Evolutionary conservation across 2,113 vertebrate genomes (phyloP).

Genomic region (Mesocricetus auratus): DNA sequence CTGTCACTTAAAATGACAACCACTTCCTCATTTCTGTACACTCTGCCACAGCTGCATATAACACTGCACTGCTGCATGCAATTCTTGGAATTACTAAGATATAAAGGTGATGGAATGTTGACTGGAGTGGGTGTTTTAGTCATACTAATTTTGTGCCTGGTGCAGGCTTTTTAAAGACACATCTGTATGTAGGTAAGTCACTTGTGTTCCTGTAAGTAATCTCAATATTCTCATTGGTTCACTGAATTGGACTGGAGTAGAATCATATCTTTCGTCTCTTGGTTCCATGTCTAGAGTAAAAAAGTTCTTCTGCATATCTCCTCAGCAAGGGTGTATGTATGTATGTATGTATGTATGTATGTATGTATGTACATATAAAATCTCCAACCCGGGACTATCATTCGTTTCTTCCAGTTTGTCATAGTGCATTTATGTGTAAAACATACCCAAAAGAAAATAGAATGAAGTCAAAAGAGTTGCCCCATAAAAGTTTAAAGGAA

Average conservation of each 20-base stretch:
- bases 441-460: background rate
- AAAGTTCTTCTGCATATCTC: background rate
- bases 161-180: background rate
- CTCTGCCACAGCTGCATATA: background rate
- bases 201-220: background rate
- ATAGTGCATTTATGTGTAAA: background rate
- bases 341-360: background rate
- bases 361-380: background rate
- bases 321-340: no score
- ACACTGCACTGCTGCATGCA: background rate
- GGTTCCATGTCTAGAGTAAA: background rate
- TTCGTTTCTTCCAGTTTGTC: background rate
- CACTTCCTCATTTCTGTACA: background rate
- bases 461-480: background rate
- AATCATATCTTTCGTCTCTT: background rate
- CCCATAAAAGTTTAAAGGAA: conserved; percentile 34
- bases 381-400: background rate
- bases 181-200: background rate
- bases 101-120: background rate
- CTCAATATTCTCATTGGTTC: background rate
- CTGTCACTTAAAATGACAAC: background rate
- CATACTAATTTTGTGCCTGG: background rate
- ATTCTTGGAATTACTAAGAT: background rate
- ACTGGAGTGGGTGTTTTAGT: background rate
- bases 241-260: background rate